Evolutionary conservation across 2,888 invertebrate genomes (phyloP).

Genomic region (Odontothrips loti): DNA sequence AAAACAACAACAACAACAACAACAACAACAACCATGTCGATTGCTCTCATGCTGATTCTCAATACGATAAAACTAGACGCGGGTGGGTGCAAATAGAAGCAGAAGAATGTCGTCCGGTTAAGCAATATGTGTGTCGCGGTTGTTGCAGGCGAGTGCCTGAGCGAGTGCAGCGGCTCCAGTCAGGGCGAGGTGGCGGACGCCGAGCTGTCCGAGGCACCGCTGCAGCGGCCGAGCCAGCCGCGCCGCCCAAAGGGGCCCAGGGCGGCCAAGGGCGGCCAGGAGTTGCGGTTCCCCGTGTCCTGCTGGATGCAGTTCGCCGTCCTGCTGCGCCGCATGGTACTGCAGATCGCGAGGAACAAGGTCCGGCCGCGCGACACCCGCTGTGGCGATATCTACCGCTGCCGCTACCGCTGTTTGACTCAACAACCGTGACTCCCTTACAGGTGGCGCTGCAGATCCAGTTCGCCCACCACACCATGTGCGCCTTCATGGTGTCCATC

Average conservation of each 20-base stretch:
- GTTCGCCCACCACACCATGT: slow-evolving; percentile 58
- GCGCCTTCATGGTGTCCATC: slow-evolving; percentile 55
- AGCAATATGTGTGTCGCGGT: not conserved
- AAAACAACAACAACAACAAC: too few relatives aligned
- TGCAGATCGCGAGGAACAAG: slow-evolving; percentile 58
- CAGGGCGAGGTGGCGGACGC: not conserved
- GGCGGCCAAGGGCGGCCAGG: not conserved
- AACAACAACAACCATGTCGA: too few relatives aligned
- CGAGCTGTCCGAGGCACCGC: not conserved
- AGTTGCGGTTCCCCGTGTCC: slow-evolving; percentile 50
- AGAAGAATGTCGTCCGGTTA: too few relatives aligned
- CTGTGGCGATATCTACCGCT: too few relatives aligned
- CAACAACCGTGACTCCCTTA: too few relatives aligned
- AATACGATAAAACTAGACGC: too few relatives aligned
- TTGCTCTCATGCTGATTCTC: too few relatives aligned
- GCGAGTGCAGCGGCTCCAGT: slow-evolving; percentile 19
- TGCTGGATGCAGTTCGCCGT: slow-evolving; percentile 57
- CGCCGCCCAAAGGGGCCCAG: too few relatives aligned
- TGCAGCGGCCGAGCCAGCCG: not conserved
- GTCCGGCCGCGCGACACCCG: too few relatives aligned
- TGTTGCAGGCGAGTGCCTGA: not conserved
- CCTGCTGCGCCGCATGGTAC: slow-evolving; percentile 56
- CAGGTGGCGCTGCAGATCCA: slow-evolving; percentile 53
- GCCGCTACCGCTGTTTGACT: too few relatives aligned
- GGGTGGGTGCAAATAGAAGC: too few relatives aligned